phyloP scores from a whole-genome alignment of 2,113 vertebrate species.

The Cyrtonyx montezumae region DNA sequence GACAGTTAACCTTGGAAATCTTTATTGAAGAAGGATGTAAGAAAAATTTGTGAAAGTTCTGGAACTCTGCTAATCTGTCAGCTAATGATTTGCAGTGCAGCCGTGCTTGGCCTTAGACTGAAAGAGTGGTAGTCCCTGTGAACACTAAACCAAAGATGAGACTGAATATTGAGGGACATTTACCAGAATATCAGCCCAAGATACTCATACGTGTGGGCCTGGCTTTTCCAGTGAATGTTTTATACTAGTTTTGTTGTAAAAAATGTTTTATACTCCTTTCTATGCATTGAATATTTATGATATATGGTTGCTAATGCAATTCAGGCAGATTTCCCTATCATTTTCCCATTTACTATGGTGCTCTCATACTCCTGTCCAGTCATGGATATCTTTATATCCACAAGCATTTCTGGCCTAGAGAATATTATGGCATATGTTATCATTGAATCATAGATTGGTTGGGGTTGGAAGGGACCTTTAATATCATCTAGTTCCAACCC shows the following conservation, averaged over 20 bases:
- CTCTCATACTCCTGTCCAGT: not conserved
- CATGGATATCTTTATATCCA: not conserved
- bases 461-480: too few relatives aligned
- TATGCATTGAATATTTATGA: not conserved
- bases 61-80: slow-evolving; percentile 32
- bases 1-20: slow-evolving; percentile 45
- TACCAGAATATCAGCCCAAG: not conserved
- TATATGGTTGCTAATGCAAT: not conserved
- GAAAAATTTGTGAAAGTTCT: slow-evolving; percentile 15
- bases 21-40: slow-evolving; percentile 29
- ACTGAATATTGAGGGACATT: not conserved
- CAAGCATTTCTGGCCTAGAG: not conserved
- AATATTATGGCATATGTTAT: not conserved
- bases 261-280: not conserved
- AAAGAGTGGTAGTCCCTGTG: not conserved
- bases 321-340: not conserved
- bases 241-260: not conserved
- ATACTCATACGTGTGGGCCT: not conserved
- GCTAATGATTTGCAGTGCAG: slow-evolving; percentile 21
- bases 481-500: too few relatives aligned
- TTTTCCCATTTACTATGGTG: not conserved
- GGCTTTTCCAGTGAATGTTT: not conserved
- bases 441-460: too few relatives aligned
- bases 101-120: not conserved
- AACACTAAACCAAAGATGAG: not conserved